Conservation (phyloP, 2,797 vertebrate genomes). For the Macrochelys suwanniensis region DNA sequence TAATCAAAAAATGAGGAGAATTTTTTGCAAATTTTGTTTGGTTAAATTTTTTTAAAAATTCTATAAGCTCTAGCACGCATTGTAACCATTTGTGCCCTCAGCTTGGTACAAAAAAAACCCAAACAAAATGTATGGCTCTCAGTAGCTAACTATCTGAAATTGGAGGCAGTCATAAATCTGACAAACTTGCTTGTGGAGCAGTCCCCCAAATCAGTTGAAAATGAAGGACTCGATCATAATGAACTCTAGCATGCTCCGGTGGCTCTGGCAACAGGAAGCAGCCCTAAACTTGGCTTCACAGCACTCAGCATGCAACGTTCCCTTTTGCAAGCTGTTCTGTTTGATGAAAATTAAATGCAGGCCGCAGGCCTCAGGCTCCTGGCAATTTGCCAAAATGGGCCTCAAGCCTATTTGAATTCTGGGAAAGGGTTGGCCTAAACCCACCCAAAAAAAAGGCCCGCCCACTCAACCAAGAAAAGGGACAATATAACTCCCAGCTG, state of each 20-base stretch:
- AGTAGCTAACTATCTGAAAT: background rate
- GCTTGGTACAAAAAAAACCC: background rate
- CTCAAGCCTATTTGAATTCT: background rate
- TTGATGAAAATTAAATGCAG: background rate
- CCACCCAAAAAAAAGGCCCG: background rate
- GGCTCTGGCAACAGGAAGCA: background rate
- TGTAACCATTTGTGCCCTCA: background rate
- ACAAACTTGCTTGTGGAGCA: background rate
- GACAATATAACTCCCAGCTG: background rate
- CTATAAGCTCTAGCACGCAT: background rate
- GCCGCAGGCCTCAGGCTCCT: background rate
- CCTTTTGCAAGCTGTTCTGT: background rate
- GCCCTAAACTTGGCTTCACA: background rate
- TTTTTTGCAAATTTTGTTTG: background rate
- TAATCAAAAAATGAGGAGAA: background rate
- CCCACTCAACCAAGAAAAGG: background rate
- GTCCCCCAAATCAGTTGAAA: accelerated
- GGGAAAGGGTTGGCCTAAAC: background rate
- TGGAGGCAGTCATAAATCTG: background rate
- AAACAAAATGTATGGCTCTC: background rate
- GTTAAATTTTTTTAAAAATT: background rate
- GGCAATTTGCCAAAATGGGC: background rate
- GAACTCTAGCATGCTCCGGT: background rate
- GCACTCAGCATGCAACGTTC: background rate
- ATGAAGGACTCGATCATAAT: accelerated